Percentiles rank a stretch among this genome's conserved stretches.
Conservation (phyloP, 1,140 invertebrate genomes). For the Euura saliciscinereae region DNA sequence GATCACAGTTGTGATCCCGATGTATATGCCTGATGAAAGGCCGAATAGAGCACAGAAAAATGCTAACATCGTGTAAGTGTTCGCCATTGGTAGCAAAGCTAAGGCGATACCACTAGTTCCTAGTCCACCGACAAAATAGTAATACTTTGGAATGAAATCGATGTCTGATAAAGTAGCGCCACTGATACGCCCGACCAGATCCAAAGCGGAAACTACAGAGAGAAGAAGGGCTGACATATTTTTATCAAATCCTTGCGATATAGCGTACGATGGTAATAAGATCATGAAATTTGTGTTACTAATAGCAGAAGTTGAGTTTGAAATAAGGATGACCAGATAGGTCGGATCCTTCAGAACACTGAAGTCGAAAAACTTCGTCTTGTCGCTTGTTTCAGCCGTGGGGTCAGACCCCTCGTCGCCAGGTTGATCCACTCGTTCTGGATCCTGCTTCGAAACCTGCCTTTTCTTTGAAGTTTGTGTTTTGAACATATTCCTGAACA, state of each 20-base stretch:
- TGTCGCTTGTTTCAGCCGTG: constrained; percentile 42
- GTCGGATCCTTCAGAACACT: constrained; percentile 75
- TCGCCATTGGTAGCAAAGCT: constrained; percentile 69
- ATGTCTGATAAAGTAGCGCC: constrained; percentile 81
- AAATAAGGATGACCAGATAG: constrained; percentile 79
- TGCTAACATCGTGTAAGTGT: constrained; percentile 63
- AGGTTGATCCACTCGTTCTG: not conserved
- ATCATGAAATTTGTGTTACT: constrained; percentile 86
- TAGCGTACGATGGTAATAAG: constrained; percentile 75
- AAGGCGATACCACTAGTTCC: constrained; percentile 78
- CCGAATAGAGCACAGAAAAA: constrained; percentile 77
- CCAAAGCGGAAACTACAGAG: constrained; percentile 79
- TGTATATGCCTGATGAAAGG: constrained; percentile 79
- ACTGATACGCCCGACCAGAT: constrained; percentile 79
- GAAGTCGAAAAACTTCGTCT: constrained; percentile 72
- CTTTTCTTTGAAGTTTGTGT: constrained; percentile 22
- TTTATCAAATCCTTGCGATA: constrained; percentile 72
- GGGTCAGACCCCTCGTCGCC: not conserved
- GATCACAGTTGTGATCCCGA: constrained; percentile 80
- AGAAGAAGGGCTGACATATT: constrained; percentile 72
- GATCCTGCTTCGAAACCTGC: not conserved
- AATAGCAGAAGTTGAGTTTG: constrained; percentile 81
- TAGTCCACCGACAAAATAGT: constrained; percentile 79
- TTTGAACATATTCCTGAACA: constrained; percentile 28
- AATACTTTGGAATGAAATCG: constrained; percentile 75